These are phyloP conservation scores for Dysdera silvatica DNA, from an alignment of 1,140 invertebrate genomes.

Conservation along the genomic window DNA sequence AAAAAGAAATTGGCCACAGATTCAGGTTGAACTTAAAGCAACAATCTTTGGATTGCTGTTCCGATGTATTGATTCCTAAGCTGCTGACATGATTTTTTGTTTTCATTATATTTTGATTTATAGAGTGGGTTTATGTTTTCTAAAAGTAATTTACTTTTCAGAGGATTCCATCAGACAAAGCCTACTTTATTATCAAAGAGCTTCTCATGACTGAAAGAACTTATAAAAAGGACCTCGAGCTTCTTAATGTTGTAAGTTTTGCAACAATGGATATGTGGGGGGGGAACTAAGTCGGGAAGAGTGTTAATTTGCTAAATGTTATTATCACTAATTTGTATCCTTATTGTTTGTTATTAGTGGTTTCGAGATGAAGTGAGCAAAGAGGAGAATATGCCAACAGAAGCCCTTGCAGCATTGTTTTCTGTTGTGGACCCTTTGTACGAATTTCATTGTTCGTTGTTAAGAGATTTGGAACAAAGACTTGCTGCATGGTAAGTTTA, in stretches of 20 bases:
- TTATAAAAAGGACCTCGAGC: conserved; percentile 88
- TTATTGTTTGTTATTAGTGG: conserved; percentile 56
- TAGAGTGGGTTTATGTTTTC: not conserved
- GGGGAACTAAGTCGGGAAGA: not conserved
- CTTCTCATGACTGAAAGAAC: conserved; percentile 90
- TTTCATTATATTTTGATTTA: not conserved
- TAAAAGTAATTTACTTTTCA: conserved; percentile 15
- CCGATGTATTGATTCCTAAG: too few species aligned
- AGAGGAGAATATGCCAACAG: conserved; percentile 51
- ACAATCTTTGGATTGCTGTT: too few species aligned
- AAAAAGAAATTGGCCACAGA: too few species aligned
- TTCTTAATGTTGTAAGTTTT: conserved; percentile 67
- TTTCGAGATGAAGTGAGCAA: conserved; percentile 57
- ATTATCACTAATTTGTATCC: too few species aligned
- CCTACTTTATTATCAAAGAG: conserved; percentile 89
- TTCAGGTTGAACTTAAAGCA: too few species aligned
- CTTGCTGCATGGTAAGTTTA: conserved; percentile 55
- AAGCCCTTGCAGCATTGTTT: conserved; percentile 50
- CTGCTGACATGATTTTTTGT: not conserved
- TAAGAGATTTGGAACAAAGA: conserved; percentile 60
- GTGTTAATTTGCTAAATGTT: conserved; percentile 9
- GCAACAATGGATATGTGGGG: not conserved
- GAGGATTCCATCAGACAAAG: conserved; percentile 59
- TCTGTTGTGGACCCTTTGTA: conserved; percentile 56
- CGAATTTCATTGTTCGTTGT: conserved; percentile 56